Evolutionary conservation across 2,113 vertebrate species (phyloP).

Genomic region (Ginglymostoma cirratum): DNA sequence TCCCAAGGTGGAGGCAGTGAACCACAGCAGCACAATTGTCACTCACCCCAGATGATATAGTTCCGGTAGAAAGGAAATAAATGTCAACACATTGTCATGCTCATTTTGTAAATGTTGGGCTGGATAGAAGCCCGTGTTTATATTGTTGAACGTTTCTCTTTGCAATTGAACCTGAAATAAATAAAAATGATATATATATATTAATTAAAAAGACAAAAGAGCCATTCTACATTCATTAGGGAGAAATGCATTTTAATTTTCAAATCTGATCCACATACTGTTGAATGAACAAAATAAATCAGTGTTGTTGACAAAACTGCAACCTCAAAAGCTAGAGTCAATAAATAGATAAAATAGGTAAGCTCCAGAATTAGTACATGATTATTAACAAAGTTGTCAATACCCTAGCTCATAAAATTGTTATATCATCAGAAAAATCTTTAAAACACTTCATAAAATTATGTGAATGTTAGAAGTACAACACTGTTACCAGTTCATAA

Average conservation of each 20-base stretch:
- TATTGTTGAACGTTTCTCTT: slow-evolving; percentile 28
- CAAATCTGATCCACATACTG: not conserved
- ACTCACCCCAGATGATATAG: slow-evolving; percentile 3
- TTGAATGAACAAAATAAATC: not conserved
- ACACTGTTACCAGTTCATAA: not conserved
- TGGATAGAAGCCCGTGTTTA: not conserved
- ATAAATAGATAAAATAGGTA: not conserved
- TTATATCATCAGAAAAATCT: not conserved
- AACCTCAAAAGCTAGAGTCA: not conserved
- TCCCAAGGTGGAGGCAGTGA: slow-evolving; percentile 8
- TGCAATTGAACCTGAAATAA: slow-evolving; percentile 28
- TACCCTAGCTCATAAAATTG: not conserved
- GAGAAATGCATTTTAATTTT: not conserved
- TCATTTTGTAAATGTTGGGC: not conserved
- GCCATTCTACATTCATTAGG: not conserved
- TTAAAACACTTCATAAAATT: slow-evolving; percentile 11
- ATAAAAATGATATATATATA: not conserved
- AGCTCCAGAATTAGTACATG: not conserved
- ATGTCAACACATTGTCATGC: slow-evolving; percentile 29
- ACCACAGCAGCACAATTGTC: not conserved
- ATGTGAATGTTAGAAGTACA: not conserved
- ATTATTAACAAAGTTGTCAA: not conserved
- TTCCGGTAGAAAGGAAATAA: slow-evolving; percentile 26
- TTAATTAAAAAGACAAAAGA: not conserved
- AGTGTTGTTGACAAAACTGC: not conserved